phyloP scores from a whole-genome alignment of 2,888 invertebrate genomes.

The Chrysomela aeneicollis region DNA sequence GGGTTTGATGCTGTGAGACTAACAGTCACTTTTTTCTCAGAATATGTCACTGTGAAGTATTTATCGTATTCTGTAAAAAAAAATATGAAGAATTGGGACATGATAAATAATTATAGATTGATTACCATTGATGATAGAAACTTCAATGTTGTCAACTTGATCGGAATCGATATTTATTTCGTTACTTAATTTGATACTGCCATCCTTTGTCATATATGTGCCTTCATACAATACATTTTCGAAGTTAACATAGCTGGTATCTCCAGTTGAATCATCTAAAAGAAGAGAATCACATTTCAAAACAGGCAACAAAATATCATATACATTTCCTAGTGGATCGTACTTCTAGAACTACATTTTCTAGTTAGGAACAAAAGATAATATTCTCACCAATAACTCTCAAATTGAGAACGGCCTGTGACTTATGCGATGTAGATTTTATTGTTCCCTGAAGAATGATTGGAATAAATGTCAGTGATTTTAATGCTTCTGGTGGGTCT shows the following conservation, averaged over 20 bases:
- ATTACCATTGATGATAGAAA: slow-evolving; percentile 12
- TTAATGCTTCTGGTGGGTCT: background rate
- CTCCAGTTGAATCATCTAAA: slow-evolving; percentile 10
- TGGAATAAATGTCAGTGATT: slow-evolving; percentile 12
- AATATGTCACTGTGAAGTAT: slow-evolving; percentile 10
- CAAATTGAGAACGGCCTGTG: slow-evolving; percentile 21
- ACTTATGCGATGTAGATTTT: slow-evolving; percentile 7
- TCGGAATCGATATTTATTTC: background rate
- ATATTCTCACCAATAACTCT: slow-evolving; percentile 20
- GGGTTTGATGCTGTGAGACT: background rate
- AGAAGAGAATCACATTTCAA: too few species aligned
- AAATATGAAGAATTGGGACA: background rate
- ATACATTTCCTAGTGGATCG: too few species aligned
- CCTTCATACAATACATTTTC: slow-evolving; percentile 1
- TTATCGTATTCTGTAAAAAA: slow-evolving; percentile 15
- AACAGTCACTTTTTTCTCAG: slow-evolving; percentile 1
- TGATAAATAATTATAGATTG: too few species aligned
- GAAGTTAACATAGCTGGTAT: slow-evolving; percentile 11
- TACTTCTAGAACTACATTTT: too few species aligned
- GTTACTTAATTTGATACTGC: background rate
- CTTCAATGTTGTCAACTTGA: slow-evolving; percentile 9
- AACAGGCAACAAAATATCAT: too few species aligned
- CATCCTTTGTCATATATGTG: background rate
- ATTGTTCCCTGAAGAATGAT: slow-evolving; percentile 16
- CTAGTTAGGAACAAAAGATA: too few species aligned